Conservation (phyloP, 2,113 vertebrate species). For the Diadophis punctatus region DNA sequence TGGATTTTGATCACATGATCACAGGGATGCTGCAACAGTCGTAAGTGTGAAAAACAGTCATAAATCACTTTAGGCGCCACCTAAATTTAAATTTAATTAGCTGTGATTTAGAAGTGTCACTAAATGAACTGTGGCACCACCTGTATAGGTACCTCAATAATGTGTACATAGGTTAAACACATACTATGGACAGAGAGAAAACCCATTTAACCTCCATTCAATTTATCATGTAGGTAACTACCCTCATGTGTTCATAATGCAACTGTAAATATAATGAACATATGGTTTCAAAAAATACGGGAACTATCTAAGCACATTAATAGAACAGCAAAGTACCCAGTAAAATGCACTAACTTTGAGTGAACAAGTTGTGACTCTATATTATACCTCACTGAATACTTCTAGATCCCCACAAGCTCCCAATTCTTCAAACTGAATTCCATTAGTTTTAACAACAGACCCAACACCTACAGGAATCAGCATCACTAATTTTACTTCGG, state of each 20-base stretch:
- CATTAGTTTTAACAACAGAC: conserved; percentile 12
- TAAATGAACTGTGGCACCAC: not conserved
- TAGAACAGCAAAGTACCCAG: not conserved
- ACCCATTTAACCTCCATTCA: not conserved
- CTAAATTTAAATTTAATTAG: too few species aligned
- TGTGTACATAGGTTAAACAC: not conserved
- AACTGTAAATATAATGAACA: not conserved
- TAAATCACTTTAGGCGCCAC: not conserved
- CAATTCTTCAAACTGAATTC: conserved; percentile 25
- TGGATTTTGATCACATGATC: not conserved
- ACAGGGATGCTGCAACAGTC: not conserved
- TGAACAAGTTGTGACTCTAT: conserved; percentile 2
- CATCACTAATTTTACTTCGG: conserved; percentile 11
- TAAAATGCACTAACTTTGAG: conserved; percentile 26
- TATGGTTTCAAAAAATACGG: not conserved
- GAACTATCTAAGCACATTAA: conserved; percentile 38
- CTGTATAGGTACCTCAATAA: not conserved
- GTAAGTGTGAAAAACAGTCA: not conserved
- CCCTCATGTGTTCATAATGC: not conserved
- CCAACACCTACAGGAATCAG: conserved; percentile 13
- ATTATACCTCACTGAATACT: conserved; percentile 5
- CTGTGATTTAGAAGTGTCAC: not conserved
- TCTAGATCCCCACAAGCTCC: not conserved
- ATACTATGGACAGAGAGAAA: not conserved
- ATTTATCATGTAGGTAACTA: not conserved